These are phyloP conservation scores for Athalia circularis DNA, from an alignment of 2,888 invertebrate genomes.

Conservation along the genomic window DNA sequence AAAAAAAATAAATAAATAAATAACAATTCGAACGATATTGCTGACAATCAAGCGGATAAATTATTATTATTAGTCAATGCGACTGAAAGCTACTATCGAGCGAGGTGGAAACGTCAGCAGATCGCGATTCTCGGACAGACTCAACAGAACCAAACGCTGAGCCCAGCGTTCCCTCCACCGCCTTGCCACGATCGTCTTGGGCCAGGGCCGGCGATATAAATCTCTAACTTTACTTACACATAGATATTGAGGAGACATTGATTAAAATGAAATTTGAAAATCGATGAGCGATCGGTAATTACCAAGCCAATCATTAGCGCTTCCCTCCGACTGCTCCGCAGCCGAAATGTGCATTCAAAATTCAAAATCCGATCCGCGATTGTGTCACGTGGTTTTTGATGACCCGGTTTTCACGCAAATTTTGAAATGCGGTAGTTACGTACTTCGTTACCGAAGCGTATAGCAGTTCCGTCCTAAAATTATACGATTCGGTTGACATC, in stretches of 20 bases:
- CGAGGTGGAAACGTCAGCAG: slow-evolving; percentile 67
- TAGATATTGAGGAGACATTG: too few relatives aligned
- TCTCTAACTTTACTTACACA: too few relatives aligned
- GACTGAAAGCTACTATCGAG: neutral
- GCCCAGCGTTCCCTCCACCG: slow-evolving; percentile 64
- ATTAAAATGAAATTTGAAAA: neutral
- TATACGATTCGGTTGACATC: slow-evolving; percentile 24
- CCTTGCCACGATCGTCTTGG: slow-evolving; percentile 47
- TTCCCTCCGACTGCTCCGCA: too few relatives aligned
- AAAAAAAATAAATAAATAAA: neutral
- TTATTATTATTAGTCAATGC: slow-evolving; percentile 18
- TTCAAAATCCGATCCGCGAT: too few relatives aligned
- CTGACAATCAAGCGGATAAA: slow-evolving; percentile 12
- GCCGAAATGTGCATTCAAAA: too few relatives aligned
- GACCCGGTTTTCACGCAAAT: neutral
- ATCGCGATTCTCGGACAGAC: slow-evolving; percentile 67
- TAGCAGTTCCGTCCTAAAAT: neutral
- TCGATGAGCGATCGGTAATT: neutral
- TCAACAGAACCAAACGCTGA: slow-evolving; percentile 65
- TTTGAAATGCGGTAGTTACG: neutral
- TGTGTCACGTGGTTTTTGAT: too few relatives aligned
- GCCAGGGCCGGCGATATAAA: slow-evolving; percentile 26
- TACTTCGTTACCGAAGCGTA: slow-evolving; percentile 7
- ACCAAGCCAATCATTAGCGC: neutral
- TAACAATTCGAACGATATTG: neutral